These are phyloP conservation scores for Scaptomyza polygonia DNA, from an alignment of 2,888 invertebrate species.

Conservation along the genomic window DNA sequence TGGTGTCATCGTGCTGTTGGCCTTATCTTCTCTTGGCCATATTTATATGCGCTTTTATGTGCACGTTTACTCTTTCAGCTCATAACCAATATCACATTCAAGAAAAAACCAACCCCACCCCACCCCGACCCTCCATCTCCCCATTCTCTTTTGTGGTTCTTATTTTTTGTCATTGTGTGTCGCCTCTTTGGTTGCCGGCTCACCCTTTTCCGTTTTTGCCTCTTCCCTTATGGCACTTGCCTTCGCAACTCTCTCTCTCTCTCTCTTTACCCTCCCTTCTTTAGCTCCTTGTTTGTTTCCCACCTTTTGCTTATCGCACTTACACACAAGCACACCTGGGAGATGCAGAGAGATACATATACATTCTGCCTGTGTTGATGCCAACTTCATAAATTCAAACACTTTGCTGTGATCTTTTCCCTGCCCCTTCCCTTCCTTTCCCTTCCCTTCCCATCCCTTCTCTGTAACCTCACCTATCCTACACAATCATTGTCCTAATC, in stretches of 20 bases:
- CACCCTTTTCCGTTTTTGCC: conserved; percentile 54
- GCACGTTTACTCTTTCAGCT: conserved; percentile 57
- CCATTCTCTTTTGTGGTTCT: neutral
- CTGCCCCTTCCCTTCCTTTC: neutral
- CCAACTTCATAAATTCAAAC: conserved; percentile 64
- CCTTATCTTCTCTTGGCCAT: conserved; percentile 51
- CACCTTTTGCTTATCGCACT: conserved; percentile 53
- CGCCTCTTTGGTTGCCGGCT: conserved; percentile 10
- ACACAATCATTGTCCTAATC: conserved; percentile 59
- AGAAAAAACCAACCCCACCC: too few species aligned
- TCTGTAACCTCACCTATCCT: conserved; percentile 4
- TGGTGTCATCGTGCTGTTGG: conserved; percentile 24
- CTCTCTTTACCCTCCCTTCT: neutral
- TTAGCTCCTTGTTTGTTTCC: conserved; percentile 59
- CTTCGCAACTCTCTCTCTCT: conserved; percentile 22
- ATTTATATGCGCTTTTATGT: conserved; percentile 52
- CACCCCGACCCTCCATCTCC: neutral
- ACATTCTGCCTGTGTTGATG: conserved; percentile 34
- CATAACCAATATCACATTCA: conserved; percentile 43
- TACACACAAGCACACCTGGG: conserved; percentile 22
- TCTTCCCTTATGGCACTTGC: conserved; percentile 39
- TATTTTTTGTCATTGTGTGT: neutral
- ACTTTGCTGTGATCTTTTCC: conserved; percentile 30
- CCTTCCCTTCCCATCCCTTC: neutral
- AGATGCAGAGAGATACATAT: conserved; percentile 49